Evolutionary conservation across 2,113 vertebrate species (phyloP), one percentile per base, ranked within the genome.

Genomic region (Corythornis madagascariensis): DNA sequence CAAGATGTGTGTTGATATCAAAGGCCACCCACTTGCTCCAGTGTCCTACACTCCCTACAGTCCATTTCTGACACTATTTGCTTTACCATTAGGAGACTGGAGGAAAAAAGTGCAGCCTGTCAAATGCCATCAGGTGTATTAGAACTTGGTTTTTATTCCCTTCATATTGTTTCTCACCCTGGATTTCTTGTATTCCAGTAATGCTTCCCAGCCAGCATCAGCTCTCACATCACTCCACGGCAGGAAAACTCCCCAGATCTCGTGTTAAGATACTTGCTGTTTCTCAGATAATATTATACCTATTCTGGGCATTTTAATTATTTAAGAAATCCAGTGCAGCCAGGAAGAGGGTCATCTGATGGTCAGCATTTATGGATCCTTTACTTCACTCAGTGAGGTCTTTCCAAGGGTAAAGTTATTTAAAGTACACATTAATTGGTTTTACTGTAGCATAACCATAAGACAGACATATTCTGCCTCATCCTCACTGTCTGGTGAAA

Each of bases 21-120:
- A 55, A 87, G 55, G 3, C 31, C 56, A 63, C 16, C 28, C 4
- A 1, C 33, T 61, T 8, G 0, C 31, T 66, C 47, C 0, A 0
- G 64, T 66, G 11, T 53, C 81, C 57, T 59, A 55, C 18, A n/a
- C 25, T 72, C 11, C 5, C 48, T 64, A 10, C 76, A 84, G 74
- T 57, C 59, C 43, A 12, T 48, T 85, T 50, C 70, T 79, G 84
- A 53, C 3, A 1, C 11, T 18, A 40, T 29, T 61, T 69, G 29
- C 52, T 69, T 60, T 28, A 20, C 33, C 61, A 67, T 7, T 63
- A 33, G 55, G 21, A 73, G 38, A 16, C 29, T 9, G 11, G 15
- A 82, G 45, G n/a, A 53, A 57, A 82, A 69, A 0, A 8, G n/a
- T 1, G 1, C 33, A 75, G 57, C 35, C 61, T 42, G 9, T 33